Evolutionary conservation across 2,888 invertebrate species (phyloP).

Genomic region (Lasioglossum leucozonium): DNA sequence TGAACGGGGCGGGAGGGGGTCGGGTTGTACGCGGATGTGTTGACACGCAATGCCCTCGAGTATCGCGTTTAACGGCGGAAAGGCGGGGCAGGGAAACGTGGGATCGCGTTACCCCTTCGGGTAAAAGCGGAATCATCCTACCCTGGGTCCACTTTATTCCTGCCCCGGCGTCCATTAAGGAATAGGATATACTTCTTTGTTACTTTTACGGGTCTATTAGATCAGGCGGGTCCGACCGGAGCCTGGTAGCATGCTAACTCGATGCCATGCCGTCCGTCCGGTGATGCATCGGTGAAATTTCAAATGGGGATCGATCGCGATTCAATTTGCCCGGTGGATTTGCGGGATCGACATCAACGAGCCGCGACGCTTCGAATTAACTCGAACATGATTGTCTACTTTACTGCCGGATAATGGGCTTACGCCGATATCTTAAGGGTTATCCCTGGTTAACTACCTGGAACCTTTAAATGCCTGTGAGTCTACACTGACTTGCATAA

Average conservation of each 20-base stretch:
- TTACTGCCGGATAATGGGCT: slow-evolving; percentile 5
- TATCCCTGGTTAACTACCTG: background rate
- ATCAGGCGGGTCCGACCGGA: slow-evolving; percentile 16
- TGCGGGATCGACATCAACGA: slow-evolving; percentile 12
- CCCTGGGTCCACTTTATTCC: slow-evolving; percentile 17
- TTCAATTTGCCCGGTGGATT: slow-evolving; percentile 32
- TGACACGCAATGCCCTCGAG: slow-evolving; percentile 57
- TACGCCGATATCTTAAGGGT: background rate
- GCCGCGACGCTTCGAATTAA: slow-evolving; percentile 26
- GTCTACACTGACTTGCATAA: no score
- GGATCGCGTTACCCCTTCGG: slow-evolving; percentile 24
- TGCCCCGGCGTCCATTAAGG: slow-evolving; percentile 46
- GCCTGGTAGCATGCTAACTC: slow-evolving; percentile 32
- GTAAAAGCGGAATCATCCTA: slow-evolving; percentile 19
- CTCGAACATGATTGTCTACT: slow-evolving; percentile 14
- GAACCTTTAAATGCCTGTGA: background rate
- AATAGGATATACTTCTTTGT: slow-evolving; percentile 40
- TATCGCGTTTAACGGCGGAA: slow-evolving; percentile 40
- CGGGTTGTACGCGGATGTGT: slow-evolving; percentile 26
- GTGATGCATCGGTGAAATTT: slow-evolving; percentile 38
- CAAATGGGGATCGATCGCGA: slow-evolving; percentile 43
- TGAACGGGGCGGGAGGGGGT: no score
- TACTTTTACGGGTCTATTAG: slow-evolving; percentile 45
- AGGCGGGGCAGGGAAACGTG: slow-evolving; percentile 21
- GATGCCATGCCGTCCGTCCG: background rate